phyloP scores from a whole-genome alignment of 1,140 invertebrate genomes.

The Drosophila nasuta region DNA sequence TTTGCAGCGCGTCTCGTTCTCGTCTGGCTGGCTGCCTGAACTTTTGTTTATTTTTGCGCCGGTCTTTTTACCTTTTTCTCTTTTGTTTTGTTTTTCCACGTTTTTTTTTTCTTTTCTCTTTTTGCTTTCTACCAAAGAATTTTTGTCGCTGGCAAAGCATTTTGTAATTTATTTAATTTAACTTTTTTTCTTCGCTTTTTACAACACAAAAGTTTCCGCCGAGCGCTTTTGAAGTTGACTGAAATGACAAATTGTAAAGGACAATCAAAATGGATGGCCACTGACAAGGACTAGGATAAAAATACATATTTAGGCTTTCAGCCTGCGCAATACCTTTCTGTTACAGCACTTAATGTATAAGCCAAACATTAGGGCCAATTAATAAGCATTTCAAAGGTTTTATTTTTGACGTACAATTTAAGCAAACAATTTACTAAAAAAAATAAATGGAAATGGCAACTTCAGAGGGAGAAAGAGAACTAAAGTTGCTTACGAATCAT shows the following conservation, averaged over 20 bases:
- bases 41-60: constrained; percentile 62
- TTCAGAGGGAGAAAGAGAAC: background rate
- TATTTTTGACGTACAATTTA: background rate
- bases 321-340: background rate
- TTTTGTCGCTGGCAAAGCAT: constrained; percentile 73
- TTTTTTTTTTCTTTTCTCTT: constrained; percentile 7
- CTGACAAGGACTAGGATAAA: constrained; percentile 9
- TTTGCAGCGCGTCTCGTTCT: constrained; percentile 53
- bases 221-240: constrained; percentile 61
- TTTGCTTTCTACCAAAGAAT: constrained; percentile 41
- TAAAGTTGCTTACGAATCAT: background rate
- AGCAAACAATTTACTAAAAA: background rate
- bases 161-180: constrained; percentile 81
- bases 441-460: background rate
- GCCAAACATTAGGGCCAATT: constrained; percentile 16
- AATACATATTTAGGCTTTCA: constrained; percentile 17
- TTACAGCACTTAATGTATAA: constrained; percentile 10
- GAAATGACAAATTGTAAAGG: constrained; percentile 64
- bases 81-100: constrained; percentile 65
- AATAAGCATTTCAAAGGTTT: constrained; percentile 9
- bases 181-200: constrained; percentile 62
- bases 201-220: constrained; percentile 59
- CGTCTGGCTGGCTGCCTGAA: constrained; percentile 57
- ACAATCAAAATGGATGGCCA: constrained; percentile 34
- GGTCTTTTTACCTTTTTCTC: constrained; percentile 54